These are phyloP conservation scores for Macquaria australasica DNA, from an alignment of 2,113 vertebrate genomes.

Conservation along the genomic window DNA sequence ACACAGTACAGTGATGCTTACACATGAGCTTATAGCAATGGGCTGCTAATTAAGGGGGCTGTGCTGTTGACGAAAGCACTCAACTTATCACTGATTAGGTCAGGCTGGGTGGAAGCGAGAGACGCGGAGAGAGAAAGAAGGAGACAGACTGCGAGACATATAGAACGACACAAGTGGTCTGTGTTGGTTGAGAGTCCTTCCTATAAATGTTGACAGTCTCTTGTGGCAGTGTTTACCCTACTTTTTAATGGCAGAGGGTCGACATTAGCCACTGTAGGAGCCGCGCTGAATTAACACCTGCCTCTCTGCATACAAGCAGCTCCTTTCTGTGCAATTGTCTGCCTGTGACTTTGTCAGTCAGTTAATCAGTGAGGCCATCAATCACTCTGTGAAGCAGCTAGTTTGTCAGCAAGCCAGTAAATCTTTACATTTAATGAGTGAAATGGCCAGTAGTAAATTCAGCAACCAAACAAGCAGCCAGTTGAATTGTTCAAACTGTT, in stretches of 20 bases:
- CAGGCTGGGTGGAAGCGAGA: slow-evolving; percentile 44
- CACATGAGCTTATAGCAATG: slow-evolving; percentile 70
- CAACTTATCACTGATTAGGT: slow-evolving; percentile 70
- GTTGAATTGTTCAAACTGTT: neutral
- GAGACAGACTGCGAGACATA: slow-evolving; percentile 40
- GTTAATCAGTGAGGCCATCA: slow-evolving; percentile 53
- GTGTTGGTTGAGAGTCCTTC: slow-evolving; percentile 63
- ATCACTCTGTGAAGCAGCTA: slow-evolving; percentile 22
- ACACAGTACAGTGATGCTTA: slow-evolving; percentile 64
- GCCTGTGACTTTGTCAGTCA: slow-evolving; percentile 49
- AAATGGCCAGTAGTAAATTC: neutral
- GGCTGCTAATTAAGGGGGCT: slow-evolving; percentile 72
- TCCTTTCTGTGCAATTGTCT: slow-evolving; percentile 56
- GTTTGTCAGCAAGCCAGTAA: slow-evolving; percentile 8
- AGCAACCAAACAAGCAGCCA: neutral
- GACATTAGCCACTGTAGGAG: slow-evolving; percentile 55
- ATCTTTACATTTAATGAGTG: slow-evolving; percentile 6
- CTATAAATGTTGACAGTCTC: slow-evolving; percentile 69
- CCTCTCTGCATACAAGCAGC: slow-evolving; percentile 56
- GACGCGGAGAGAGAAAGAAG: slow-evolving; percentile 11
- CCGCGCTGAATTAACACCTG: slow-evolving; percentile 64
- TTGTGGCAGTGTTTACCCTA: slow-evolving; percentile 63
- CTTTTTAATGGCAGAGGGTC: slow-evolving; percentile 57
- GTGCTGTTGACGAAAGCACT: slow-evolving; percentile 75
- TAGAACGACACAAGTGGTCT: slow-evolving; percentile 47